These are phyloP conservation scores for Cacatua alba DNA, from an alignment of 2,113 vertebrate species.

Conservation along the genomic window DNA sequence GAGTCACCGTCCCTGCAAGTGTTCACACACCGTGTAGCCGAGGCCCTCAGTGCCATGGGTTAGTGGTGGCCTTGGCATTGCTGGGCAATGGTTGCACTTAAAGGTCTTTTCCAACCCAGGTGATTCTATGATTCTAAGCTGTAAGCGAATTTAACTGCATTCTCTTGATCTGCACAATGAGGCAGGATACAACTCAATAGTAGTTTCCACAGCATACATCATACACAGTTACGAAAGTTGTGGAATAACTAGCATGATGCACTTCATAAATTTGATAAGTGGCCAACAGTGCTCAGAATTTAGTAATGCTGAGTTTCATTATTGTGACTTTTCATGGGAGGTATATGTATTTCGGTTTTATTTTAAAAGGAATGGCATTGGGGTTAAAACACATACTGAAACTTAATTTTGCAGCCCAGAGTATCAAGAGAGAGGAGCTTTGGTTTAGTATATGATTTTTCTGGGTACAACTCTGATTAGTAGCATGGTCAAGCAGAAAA, in stretches of 20 bases:
- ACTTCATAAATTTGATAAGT: not conserved
- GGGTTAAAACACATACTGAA: not conserved
- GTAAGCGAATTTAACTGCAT: not conserved
- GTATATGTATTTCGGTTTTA: not conserved
- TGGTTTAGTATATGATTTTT: not conserved
- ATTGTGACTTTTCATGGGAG: not conserved
- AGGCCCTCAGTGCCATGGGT: not conserved
- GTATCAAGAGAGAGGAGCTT: not conserved
- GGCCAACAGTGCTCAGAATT: not conserved
- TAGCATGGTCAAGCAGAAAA: not conserved
- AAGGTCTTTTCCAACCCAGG: not conserved
- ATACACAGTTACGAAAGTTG: not conserved
- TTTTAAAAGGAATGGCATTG: not conserved
- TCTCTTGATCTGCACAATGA: not conserved
- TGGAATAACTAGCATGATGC: not conserved
- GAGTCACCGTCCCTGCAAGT: no score
- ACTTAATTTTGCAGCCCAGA: not conserved
- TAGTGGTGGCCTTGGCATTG: not conserved
- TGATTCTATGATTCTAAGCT: not conserved
- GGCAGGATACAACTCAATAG: not conserved
- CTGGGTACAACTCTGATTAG: not conserved
- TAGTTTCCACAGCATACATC: not conserved
- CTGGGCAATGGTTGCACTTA: not conserved
- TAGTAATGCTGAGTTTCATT: not conserved
- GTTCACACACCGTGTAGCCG: not conserved